phyloP scores from a whole-genome alignment of 1,140 invertebrate genomes.

The Asbolus verrucosus region DNA sequence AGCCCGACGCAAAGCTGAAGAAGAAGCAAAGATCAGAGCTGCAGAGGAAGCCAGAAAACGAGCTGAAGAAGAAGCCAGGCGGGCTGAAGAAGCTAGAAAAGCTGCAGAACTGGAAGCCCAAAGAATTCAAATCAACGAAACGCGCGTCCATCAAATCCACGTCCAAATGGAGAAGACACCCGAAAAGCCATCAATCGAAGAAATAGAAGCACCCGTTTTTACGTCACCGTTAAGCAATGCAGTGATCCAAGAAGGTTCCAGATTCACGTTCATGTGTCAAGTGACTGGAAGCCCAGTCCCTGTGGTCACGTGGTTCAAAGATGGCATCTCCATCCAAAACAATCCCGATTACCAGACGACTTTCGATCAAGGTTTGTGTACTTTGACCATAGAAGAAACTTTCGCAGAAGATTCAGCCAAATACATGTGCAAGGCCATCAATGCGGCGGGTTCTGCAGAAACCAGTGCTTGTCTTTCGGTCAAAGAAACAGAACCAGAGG shows the following conservation, averaged over 20 bases:
- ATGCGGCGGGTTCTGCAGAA: constrained; percentile 77
- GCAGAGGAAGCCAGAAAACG: too few species aligned
- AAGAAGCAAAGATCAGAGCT: constrained; percentile 47
- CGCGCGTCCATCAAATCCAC: constrained; percentile 54
- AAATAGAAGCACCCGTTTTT: constrained; percentile 70
- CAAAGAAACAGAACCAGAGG: constrained; percentile 76
- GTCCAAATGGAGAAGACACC: constrained; percentile 47
- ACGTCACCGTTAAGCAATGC: constrained; percentile 75
- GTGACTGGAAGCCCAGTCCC: constrained; percentile 81
- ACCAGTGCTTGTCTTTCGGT: constrained; percentile 81
- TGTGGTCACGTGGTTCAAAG: constrained; percentile 83
- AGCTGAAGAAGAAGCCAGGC: constrained; percentile 50
- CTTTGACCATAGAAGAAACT: constrained; percentile 76
- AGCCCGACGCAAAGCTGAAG: constrained; percentile 50
- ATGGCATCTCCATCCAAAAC: constrained; percentile 69
- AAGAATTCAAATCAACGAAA: constrained; percentile 52
- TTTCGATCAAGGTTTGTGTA: constrained; percentile 81
- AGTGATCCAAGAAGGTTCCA: constrained; percentile 76
- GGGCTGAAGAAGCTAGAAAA: too few species aligned
- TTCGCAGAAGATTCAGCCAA: constrained; percentile 85
- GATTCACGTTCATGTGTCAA: constrained; percentile 64
- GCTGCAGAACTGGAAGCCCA: constrained; percentile 38
- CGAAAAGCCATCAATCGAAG: too few species aligned
- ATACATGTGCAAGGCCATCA: constrained; percentile 81
- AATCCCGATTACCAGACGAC: constrained; percentile 69